phyloP scores from a whole-genome alignment of 2,113 vertebrate genomes.

The Petrocephalus zakoni region DNA sequence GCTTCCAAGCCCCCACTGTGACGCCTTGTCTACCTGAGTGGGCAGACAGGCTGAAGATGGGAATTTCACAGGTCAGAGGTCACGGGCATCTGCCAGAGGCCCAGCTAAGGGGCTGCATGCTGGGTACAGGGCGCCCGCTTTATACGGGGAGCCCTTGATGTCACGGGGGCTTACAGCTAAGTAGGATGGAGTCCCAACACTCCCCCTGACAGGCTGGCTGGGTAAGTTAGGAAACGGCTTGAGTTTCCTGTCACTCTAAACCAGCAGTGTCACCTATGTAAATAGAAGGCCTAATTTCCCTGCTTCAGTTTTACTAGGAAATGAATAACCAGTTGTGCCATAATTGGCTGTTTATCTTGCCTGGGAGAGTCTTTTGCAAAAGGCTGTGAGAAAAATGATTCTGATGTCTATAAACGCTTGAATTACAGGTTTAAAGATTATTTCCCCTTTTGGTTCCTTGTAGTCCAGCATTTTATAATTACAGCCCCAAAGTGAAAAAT shows the following conservation, averaged over 20 bases:
- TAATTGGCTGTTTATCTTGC: neutral
- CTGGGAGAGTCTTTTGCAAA: neutral
- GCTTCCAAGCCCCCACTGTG: neutral
- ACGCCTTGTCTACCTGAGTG: neutral
- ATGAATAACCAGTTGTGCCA: neutral
- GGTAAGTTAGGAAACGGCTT: neutral
- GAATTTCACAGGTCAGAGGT: neutral
- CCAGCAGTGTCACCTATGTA: neutral
- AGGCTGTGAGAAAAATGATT: neutral
- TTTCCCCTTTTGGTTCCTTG: neutral
- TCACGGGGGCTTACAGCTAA: neutral
- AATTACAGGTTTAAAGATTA: neutral
- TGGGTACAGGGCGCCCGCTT: neutral
- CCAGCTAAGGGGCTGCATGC: neutral
- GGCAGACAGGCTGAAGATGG: neutral
- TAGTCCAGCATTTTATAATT: conserved; percentile 18
- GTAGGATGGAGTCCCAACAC: neutral
- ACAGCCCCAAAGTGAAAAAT: no score
- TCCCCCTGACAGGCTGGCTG: neutral
- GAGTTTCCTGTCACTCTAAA: neutral
- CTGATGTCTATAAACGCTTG: neutral
- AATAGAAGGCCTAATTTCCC: neutral
- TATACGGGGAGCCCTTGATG: neutral
- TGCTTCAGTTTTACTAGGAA: neutral
- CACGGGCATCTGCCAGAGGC: neutral